Conservation (phyloP, 2,113 vertebrate species). For the Carlito syrichta region DNA sequence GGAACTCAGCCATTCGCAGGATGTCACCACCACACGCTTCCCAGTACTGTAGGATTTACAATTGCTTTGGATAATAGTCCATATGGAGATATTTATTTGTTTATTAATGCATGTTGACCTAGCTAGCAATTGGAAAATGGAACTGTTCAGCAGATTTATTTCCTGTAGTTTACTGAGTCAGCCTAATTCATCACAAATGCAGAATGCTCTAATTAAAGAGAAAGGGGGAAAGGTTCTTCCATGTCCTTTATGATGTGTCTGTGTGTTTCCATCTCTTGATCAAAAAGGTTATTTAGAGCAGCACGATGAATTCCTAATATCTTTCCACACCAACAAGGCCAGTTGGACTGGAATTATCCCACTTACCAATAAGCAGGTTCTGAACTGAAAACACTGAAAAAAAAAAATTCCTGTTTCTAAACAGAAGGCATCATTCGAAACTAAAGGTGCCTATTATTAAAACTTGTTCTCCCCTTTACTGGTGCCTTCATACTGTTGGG, state of each 20-base stretch:
- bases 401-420: not conserved
- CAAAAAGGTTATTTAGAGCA: not conserved
- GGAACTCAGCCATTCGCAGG: accelerated
- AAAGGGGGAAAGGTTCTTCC: not conserved
- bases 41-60: not conserved
- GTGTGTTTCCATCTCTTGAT: not conserved
- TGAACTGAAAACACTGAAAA: too few species aligned
- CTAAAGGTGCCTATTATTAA: not conserved
- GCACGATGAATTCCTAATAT: accelerated
- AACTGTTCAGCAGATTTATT: slow-evolving; percentile 3
- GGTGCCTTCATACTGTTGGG: not conserved
- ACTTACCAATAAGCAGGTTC: not conserved
- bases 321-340: not conserved
- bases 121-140: slow-evolving; percentile 36
- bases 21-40: not conserved
- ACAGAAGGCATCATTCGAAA: not conserved
- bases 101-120: slow-evolving; percentile 21
- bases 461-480: not conserved
- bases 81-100: slow-evolving; percentile 8
- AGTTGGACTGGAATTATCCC: accelerated
- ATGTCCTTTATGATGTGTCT: not conserved
- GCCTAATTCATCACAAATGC: not conserved
- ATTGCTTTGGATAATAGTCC: not conserved
- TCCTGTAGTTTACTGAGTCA: not conserved
- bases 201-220: not conserved